Evolutionary conservation across 1,140 invertebrate species (phyloP).

Genomic region (Ooceraea biroi): DNA sequence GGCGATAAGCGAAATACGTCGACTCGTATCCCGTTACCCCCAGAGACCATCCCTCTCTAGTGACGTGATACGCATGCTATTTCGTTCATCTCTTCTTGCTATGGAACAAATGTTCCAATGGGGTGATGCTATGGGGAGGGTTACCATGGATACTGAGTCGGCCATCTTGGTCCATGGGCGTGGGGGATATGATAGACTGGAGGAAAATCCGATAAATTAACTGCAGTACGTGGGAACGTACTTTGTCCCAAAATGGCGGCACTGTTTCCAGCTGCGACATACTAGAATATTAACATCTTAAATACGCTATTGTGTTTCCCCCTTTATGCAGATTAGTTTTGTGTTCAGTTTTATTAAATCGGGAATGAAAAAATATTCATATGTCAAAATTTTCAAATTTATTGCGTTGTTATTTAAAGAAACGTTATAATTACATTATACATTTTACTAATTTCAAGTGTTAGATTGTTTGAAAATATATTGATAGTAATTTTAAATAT

Average conservation of each 20-base stretch:
- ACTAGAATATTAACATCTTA: constrained; percentile 3
- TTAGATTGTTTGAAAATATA: background rate
- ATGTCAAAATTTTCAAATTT: background rate
- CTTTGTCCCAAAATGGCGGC: constrained; percentile 66
- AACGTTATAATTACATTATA: background rate
- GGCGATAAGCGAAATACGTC: constrained; percentile 52
- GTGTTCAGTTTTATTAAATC: background rate
- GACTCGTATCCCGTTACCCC: constrained; percentile 44
- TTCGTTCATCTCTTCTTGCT: constrained; percentile 63
- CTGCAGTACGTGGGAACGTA: constrained; percentile 34
- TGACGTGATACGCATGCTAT: constrained; percentile 32
- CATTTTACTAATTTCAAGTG: background rate
- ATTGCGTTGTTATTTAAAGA: background rate
- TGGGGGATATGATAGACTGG: constrained; percentile 52
- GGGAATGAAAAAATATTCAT: background rate
- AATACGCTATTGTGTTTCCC: background rate
- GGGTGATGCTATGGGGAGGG: constrained; percentile 58
- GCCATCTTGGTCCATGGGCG: constrained; percentile 71
- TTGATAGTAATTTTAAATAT: background rate
- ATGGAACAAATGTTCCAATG: constrained; percentile 26
- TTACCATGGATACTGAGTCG: constrained; percentile 73
- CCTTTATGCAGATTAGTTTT: background rate
- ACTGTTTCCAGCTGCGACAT: background rate
- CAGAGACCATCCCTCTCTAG: constrained; percentile 53
- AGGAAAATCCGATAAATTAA: constrained; percentile 74